These are phyloP conservation scores for Himalopsyche tibetana DNA, from an alignment of 2,888 invertebrate species.

Conservation along the genomic window DNA sequence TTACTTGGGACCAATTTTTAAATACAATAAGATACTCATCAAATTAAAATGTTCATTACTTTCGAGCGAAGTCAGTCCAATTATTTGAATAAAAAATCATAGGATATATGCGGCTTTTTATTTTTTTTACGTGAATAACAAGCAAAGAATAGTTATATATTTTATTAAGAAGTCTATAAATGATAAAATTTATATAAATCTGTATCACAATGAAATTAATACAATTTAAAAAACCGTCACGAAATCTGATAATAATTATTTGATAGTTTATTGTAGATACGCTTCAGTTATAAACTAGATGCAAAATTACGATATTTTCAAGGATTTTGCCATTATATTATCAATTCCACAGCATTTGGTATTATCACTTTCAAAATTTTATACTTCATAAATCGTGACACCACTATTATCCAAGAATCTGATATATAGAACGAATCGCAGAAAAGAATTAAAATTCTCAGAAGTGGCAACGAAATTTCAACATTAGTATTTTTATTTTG, in stretches of 20 bases:
- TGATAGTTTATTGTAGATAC: neutral
- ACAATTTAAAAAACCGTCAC: neutral
- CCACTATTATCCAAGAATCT: conserved; percentile 14
- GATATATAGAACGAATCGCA: conserved; percentile 30
- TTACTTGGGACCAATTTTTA: no score
- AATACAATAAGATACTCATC: no score
- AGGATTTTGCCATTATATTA: conserved; percentile 1
- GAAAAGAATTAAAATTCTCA: conserved; percentile 26
- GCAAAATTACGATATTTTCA: conserved; percentile 26
- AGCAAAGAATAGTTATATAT: no score
- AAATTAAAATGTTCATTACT: no score
- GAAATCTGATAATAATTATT: neutral
- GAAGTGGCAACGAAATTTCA: neutral
- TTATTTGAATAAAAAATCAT: no score
- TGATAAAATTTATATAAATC: no score
- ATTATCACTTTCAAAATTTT: conserved; percentile 29
- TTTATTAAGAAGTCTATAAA: no score
- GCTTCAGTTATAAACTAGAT: conserved; percentile 3
- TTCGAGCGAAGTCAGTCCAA: no score
- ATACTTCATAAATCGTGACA: neutral
- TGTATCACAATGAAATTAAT: no score
- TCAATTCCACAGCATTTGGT: neutral
- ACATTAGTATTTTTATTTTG: neutral
- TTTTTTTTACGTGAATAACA: no score
- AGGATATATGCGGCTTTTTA: no score